A percentile compares a stretch with the other conserved stretches of the same genome.
phyloP scores from a whole-genome alignment of 2,888 invertebrate species.

The Caprella mutica region DNA sequence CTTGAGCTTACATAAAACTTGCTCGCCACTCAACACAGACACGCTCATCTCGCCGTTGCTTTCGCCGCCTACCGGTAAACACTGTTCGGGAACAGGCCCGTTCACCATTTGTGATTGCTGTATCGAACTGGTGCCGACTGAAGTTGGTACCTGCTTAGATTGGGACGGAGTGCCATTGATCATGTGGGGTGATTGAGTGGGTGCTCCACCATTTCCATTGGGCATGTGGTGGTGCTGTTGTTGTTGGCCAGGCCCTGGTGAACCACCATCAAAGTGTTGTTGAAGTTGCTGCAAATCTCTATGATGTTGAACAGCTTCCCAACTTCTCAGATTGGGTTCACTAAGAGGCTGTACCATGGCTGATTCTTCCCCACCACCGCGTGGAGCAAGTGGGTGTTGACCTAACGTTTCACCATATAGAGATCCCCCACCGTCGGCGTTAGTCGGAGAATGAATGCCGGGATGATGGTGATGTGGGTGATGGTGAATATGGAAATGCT shows the following conservation, averaged over 20 bases:
- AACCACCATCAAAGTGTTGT: too few relatives aligned
- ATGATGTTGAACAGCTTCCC: conserved; percentile 33
- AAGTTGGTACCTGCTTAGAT: too few relatives aligned
- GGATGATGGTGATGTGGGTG: conserved; percentile 22
- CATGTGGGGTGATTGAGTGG: too few relatives aligned
- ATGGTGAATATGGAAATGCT: conserved; percentile 3
- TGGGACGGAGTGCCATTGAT: too few relatives aligned
- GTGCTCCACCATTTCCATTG: too few relatives aligned
- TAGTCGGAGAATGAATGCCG: conserved; percentile 26
- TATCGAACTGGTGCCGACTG: too few relatives aligned
- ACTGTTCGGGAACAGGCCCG: too few relatives aligned
- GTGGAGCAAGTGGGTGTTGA: conserved; percentile 16
- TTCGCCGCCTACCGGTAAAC: too few relatives aligned
- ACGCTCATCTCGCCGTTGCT: conserved; percentile 34
- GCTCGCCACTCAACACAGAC: conserved; percentile 32
- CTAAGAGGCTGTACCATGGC: conserved; percentile 33
- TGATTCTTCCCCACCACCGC: too few relatives aligned
- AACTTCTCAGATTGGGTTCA: conserved; percentile 33
- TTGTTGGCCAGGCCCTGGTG: too few relatives aligned
- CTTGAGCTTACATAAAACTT: conserved; percentile 33
- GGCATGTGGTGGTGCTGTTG: too few relatives aligned
- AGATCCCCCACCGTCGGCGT: conserved; percentile 23
- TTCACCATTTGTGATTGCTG: too few relatives aligned
- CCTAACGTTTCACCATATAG: not conserved
- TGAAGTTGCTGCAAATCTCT: conserved; percentile 34